Evolutionary conservation across 2,113 vertebrate genomes (phyloP), one percentile per base, ranked within the genome.

Genomic region (Notiomystis cincta): DNA sequence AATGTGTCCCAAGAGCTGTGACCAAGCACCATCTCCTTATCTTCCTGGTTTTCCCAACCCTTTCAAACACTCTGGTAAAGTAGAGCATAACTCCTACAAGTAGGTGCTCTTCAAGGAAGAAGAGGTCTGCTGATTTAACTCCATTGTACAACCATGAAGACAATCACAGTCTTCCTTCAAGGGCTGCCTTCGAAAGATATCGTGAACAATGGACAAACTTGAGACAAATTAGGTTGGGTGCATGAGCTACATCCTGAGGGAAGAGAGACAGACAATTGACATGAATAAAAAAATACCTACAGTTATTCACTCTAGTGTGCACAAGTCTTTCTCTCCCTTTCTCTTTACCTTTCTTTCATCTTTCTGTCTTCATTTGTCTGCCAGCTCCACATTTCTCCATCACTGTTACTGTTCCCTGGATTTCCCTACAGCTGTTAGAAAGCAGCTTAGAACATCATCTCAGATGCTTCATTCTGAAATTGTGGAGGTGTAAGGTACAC

Each of bases 1-100:
- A 61, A 54, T 0, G 1, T 35, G 11, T 8, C 19, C n/a, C 2
- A 2, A 3, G 9, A n/a, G 14, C 4, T 35, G 15, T 48, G 15
- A 15, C 54, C 19, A 69, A 24, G 4, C 6, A 40, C 14, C 18
- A 20, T 14, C 6, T 67, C 25, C 15, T 77, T 50, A n/a, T 40
- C 37, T 21, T 58, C 11, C 3, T 69, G 13, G 0, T 21, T 44
- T 69, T 73, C 51, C 40, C 38, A 82, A 2, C 9, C 7, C 42
- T 48, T 94, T 60, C 64, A 70, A 58, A 51, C 17, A n/a, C 17
- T 16, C 10, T 38, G 20, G 10, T 27, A 17, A 70, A 60, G 28
- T 4, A 40, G 11, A 77, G 3, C 10, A 5, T 28, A 65, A 71
- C 3, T 38, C 24, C 58, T 70, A 15, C 11, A 47, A 88, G 7